These are phyloP conservation scores for Alectura lathami DNA, from an alignment of 2,113 vertebrate species.

Conservation along the genomic window DNA sequence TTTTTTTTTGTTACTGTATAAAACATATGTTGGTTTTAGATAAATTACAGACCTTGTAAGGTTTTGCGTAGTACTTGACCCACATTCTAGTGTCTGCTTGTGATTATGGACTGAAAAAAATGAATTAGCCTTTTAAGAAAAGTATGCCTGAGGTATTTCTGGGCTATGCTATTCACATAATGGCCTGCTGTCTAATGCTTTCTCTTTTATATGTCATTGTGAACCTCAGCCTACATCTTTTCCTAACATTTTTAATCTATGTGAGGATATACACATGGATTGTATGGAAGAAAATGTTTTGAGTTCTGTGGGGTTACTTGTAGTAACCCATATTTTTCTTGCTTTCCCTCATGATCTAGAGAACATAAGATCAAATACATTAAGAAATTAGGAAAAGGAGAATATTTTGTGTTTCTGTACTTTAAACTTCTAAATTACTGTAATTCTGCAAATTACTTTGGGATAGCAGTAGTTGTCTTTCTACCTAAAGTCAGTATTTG, in stretches of 20 bases:
- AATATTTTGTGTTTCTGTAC: not conserved
- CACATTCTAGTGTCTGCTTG: not conserved
- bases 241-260: not conserved
- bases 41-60: not conserved
- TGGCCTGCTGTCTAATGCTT: not conserved
- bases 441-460: not conserved
- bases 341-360: not conserved
- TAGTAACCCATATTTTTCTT: not conserved
- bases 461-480: not conserved
- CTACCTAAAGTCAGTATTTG: not conserved
- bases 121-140: not conserved
- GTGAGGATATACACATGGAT: not conserved
- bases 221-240: not conserved
- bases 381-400: not conserved
- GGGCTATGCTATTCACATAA: not conserved
- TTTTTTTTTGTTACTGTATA: conserved; percentile 22
- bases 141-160: not conserved
- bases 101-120: not conserved
- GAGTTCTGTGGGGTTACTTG: not conserved
- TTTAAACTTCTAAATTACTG: not conserved
- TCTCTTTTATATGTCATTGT: not conserved
- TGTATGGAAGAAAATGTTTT: not conserved
- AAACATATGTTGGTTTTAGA: conserved; percentile 50
- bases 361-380: not conserved
- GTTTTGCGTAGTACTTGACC: not conserved